Evolutionary conservation across 2,797 vertebrate species (phyloP), one percentile per base, ranked within the genome.

Genomic region (Lagodon rhomboides): DNA sequence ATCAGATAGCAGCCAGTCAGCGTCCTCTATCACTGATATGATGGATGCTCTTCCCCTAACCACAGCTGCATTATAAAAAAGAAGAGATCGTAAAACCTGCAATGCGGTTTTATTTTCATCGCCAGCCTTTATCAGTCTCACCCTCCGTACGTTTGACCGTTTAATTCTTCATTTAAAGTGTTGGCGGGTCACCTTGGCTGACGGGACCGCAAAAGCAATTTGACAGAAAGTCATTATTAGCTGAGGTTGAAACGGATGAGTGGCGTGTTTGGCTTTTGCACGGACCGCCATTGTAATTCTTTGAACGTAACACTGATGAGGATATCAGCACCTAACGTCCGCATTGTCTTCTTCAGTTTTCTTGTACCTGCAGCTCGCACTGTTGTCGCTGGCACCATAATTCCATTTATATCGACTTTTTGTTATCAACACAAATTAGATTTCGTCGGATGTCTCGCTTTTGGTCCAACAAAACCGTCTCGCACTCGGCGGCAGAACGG

Each of bases 1-100:
- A 85, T 79, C 79, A 89, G 65, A 78, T 83, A 87, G 81, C 79
- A 75, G 22, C 58, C 68, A 34, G 67, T 75, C 81, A 71, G 54
- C 51, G 73, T 89, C 67, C 43, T 73, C 43, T 22, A 50, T 67
- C 74, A 60, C 75, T 66, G 46, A 64, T 49, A 82, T 84, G 84
- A 90, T 78, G 77, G 85, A 87, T 85, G 80, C 6, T 77, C 58
- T 55, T 72, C 34, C 9, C 27, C 43, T 1, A 68, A 60, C 65
- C 47, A 63, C 59, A 41, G 73, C 60, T 17, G 65, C 50, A 79
- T 68, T 72, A 38, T 38, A 10, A 38, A 69, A 65, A 62, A 71
- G 56, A 70, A 30, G 41, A 10, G 34, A 38, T 47, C 54, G 5
- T 47, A 47, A 81, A 80, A 58, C 9, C 73, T 80, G 77, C 77